Percentiles rank a stretch among this genome's conserved stretches.
phyloP scores from a whole-genome alignment of 2,797 vertebrate species.

The Oryzias dopingdopingensis region DNA sequence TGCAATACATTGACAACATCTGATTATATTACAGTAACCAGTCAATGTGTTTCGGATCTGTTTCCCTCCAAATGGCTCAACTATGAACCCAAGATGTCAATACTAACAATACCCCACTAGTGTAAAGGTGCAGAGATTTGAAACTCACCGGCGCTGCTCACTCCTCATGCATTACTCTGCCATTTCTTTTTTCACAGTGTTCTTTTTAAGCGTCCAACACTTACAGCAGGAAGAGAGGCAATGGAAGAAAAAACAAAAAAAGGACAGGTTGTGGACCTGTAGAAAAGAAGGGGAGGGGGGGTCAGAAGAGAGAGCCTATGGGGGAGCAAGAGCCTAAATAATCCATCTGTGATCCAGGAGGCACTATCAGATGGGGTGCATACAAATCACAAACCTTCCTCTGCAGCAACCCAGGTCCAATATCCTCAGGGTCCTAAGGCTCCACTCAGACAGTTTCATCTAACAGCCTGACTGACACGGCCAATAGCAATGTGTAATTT shows the following conservation, averaged over 20 bases:
- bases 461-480: conserved; percentile 33
- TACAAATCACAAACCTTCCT: conserved; percentile 76
- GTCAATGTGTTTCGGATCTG: too few relatives aligned
- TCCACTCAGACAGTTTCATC: conserved; percentile 54
- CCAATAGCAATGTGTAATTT: neutral
- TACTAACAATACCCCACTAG: conserved; percentile 7
- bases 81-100: conserved; percentile 14
- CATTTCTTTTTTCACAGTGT: conserved; percentile 7
- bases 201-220: conserved; percentile 40
- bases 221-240: conserved; percentile 37
- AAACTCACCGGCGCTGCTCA: conserved; percentile 66
- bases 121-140: conserved; percentile 52
- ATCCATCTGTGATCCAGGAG: conserved; percentile 77
- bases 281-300: conserved; percentile 14
- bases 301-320: conserved; percentile 56
- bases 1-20: conserved; percentile 46
- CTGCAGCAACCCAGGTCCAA: conserved; percentile 71
- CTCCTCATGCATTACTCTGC: conserved; percentile 36
- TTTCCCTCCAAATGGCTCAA: neutral
- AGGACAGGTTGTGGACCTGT: conserved; percentile 2
- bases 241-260: conserved; percentile 2
- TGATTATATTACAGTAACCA: conserved; percentile 19
- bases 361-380: conserved; percentile 73
- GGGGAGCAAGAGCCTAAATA: conserved; percentile 70
- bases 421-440: conserved; percentile 80